These are phyloP conservation scores for Urophycis tenuis DNA, from an alignment of 2,797 vertebrate genomes.

Conservation along the genomic window DNA sequence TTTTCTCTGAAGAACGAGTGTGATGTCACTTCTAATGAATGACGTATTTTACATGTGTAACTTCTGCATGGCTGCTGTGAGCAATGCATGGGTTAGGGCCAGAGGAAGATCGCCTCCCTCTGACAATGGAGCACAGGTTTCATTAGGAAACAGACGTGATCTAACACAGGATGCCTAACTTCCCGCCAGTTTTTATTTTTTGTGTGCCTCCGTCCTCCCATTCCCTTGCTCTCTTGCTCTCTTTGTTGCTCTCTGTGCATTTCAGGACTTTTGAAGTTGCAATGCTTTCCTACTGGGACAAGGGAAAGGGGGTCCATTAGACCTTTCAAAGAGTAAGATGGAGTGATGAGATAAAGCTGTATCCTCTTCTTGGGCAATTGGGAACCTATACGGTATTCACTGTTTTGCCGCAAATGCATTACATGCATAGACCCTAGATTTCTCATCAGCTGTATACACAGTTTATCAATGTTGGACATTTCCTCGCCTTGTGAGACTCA, in stretches of 20 bases:
- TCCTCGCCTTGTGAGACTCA: conserved; percentile 25
- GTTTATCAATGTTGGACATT: conserved; percentile 12
- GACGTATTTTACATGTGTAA: conserved; percentile 4
- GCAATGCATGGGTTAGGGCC: conserved; percentile 15
- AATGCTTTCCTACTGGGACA: conserved; percentile 17
- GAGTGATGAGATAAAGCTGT: conserved; percentile 26
- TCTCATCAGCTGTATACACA: background rate
- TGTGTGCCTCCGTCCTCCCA: conserved; percentile 37
- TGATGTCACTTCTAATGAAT: conserved; percentile 7
- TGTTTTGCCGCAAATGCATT: conserved; percentile 4
- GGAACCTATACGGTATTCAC: conserved; percentile 3
- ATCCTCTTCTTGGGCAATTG: conserved; percentile 7
- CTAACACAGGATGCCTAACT: conserved; percentile 71
- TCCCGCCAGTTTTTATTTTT: conserved; percentile 62
- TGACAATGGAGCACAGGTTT: conserved; percentile 58
- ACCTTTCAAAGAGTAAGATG: conserved; percentile 10
- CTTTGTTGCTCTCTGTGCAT: conserved; percentile 12
- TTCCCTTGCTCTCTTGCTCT: conserved; percentile 25
- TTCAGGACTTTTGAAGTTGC: conserved; percentile 17
- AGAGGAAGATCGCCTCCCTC: conserved; percentile 47
- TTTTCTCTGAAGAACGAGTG: conserved; percentile 15
- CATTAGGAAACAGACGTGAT: conserved; percentile 65
- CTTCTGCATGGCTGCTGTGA: conserved; percentile 6
- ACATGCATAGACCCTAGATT: background rate
- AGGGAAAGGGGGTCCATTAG: conserved; percentile 10